These are phyloP conservation scores for Bettongia penicillata DNA, from an alignment of 2,113 vertebrate genomes.

Conservation along the genomic window DNA sequence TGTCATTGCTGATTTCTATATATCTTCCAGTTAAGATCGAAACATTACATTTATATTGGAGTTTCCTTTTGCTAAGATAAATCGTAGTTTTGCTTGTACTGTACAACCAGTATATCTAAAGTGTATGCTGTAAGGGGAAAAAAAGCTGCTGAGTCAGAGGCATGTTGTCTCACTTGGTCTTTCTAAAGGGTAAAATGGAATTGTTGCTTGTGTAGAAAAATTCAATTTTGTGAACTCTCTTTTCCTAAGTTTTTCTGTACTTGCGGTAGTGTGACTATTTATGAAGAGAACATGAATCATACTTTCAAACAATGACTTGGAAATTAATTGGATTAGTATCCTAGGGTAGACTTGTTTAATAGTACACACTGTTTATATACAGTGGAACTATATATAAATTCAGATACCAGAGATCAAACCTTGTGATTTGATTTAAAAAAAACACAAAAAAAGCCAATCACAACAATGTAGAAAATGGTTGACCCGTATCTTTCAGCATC, in stretches of 20 bases:
- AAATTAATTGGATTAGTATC: not conserved
- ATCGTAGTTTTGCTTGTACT: constrained; percentile 29
- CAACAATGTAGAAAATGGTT: not conserved
- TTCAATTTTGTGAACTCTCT: not conserved
- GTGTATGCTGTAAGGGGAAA: constrained; percentile 62
- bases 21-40: constrained; percentile 23
- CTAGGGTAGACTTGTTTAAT: not conserved
- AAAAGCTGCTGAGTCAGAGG: constrained; percentile 70
- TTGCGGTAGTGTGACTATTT: not conserved
- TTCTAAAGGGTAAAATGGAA: constrained; percentile 51
- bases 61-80: constrained; percentile 53
- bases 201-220: not conserved
- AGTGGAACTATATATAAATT: no score
- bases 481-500: constrained; percentile 37
- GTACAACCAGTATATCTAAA: constrained; percentile 43
- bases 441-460: no score
- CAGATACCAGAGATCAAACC: not conserved
- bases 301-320: not conserved
- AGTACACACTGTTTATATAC: no score
- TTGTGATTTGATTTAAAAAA: not conserved
- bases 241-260: not conserved
- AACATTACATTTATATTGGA: constrained; percentile 52
- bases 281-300: not conserved
- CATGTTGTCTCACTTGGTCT: constrained; percentile 41
- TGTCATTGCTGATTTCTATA: constrained; percentile 27